Base-by-base conservation (phyloP, 2,888 invertebrate species). In the Mongoloraphidia duomilia region DNA sequence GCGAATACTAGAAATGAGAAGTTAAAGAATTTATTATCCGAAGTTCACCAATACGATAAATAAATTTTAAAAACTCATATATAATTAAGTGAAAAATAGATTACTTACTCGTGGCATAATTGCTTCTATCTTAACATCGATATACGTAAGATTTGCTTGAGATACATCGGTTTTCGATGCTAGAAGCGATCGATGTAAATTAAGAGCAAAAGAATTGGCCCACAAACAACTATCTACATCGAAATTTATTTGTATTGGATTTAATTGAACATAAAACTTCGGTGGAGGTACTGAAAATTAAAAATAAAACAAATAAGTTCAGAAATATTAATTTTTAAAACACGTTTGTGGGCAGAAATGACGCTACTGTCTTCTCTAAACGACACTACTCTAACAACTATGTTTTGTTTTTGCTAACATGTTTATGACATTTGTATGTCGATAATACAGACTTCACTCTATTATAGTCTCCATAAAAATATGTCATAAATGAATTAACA, bases 161-260 rank as follows among this genome's bases (percentile, higher is more conserved):
- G 65, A 58, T 46, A 63, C 61, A 53, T 61, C 61, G 46, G 56
- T 63, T 58, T 66, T 67, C 35, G 77, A 74, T 44, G 71, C 70
- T 52, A 77, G 64, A 44, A 88, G 72, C 35, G 86, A 82, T 57
- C 87, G 83, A 61, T 84, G 79, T 12, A 96, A 76, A 72, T 91
- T 93, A 48, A 95, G 77, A 35, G 84, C 77, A 67, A 98, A 96
- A 35, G 93, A 89, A 62, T 93, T 92, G 49, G 93, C 76, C 97
- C 97, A 98, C 50, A 96, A 71, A 53, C 91, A 75, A 49, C 94
- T 95, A 53, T 83, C 77, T 49, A 84, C 76, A 67, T 98, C 96
- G 62, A 96, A 82, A 44, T 82, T 80, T 41, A 96, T 70, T 59
- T 88, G 82, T 46, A 96, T 76, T 0, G 97, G 97, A 67, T 94